Evolutionary conservation across 30 jellyfish, hydroid and myxozoan species (phyloP).

Genomic region (Chrysaora quinquecirrha): DNA sequence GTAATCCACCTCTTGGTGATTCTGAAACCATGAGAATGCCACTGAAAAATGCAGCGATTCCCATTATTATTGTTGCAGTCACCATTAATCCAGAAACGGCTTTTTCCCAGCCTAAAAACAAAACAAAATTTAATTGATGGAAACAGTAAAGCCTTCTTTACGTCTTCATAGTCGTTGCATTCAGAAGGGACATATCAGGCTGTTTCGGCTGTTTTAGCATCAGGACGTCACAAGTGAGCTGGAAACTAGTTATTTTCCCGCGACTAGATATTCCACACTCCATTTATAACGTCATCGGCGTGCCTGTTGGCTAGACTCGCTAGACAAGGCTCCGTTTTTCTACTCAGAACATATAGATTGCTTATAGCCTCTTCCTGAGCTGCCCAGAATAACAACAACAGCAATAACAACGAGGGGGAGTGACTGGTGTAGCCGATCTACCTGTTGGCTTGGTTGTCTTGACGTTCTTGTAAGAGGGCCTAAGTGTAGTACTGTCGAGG

Average conservation of each 20-base stretch:
- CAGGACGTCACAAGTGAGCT: background rate
- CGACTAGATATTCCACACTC: too few species aligned
- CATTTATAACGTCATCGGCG: too few species aligned
- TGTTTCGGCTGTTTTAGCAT: background rate
- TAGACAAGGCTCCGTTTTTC: too few species aligned
- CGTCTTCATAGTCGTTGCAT: background rate
- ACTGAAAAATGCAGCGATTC: conserved; percentile 27
- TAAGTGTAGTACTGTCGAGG: too few species aligned
- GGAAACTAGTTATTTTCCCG: too few species aligned
- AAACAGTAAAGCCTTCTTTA: background rate
- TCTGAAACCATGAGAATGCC: conserved; percentile 34
- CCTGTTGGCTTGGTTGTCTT: background rate
- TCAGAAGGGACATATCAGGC: background rate
- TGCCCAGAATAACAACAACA: too few species aligned
- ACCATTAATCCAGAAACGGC: conserved; percentile 70
- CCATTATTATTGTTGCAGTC: conserved; percentile 57
- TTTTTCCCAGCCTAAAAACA: conserved; percentile 43
- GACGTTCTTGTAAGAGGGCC: too few species aligned
- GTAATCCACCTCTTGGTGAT: conserved; percentile 26
- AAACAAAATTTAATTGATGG: background rate
- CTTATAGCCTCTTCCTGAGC: background rate
- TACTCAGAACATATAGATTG: background rate
- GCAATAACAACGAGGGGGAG: too few species aligned
- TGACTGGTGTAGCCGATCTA: background rate
- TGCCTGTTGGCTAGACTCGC: too few species aligned